phyloP scores from a whole-genome alignment of 2,888 invertebrate species.

The Tinea pellionella region DNA sequence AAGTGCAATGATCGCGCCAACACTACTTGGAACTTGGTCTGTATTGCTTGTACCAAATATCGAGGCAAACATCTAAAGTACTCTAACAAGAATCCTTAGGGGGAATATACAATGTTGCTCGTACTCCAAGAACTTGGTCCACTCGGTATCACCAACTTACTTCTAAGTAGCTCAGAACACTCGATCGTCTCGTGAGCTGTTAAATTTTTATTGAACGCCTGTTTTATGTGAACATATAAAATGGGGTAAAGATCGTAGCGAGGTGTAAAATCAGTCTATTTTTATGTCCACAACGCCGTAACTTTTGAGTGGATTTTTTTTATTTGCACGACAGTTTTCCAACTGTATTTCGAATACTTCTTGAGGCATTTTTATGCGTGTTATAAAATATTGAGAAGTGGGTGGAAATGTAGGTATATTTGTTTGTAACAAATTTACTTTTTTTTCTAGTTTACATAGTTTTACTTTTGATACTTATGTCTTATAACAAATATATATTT shows the following conservation, averaged over 20 bases:
- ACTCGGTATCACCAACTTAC: not conserved
- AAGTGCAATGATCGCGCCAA: constrained; percentile 1
- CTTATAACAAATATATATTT: no score
- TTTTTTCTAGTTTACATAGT: no score
- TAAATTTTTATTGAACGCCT: constrained; percentile 56
- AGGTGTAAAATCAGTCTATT: constrained; percentile 61
- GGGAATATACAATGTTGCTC: constrained; percentile 4
- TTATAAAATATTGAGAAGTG: constrained; percentile 3
- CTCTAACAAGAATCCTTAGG: constrained; percentile 4
- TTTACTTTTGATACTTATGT: no score
- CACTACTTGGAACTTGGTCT: not conserved
- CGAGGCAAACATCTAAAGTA: constrained; percentile 9
- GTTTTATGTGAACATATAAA: constrained; percentile 53
- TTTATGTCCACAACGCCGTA: constrained; percentile 51
- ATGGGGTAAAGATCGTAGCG: constrained; percentile 41
- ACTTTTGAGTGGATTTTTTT: constrained; percentile 51
- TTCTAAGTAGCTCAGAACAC: constrained; percentile 5
- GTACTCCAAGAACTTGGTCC: constrained; percentile 6
- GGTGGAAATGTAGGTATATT: not conserved
- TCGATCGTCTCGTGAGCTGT: constrained; percentile 24
- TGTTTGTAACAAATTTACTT: not conserved
- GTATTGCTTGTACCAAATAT: constrained; percentile 8
- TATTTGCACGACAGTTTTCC: constrained; percentile 48
- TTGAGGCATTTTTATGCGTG: constrained; percentile 23
- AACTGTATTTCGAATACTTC: constrained; percentile 32